Conservation (phyloP, 2,113 vertebrate species). For the Prionailurus viverrinus region DNA sequence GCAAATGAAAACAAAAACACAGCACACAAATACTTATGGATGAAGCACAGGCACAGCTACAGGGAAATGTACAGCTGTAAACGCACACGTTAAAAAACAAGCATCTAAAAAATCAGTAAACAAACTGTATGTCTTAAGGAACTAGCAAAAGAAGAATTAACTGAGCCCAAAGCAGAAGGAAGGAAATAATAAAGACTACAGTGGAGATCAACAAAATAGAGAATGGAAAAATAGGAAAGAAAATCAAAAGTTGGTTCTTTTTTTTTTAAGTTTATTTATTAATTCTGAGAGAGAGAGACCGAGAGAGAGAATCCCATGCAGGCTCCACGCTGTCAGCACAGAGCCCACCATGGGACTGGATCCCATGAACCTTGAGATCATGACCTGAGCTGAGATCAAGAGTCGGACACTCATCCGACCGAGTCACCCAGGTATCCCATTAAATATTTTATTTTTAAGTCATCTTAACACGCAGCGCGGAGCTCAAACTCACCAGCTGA, state of each 20-base stretch:
- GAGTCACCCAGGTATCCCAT: too few relatives aligned
- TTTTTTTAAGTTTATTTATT: not conserved
- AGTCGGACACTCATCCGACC: too few relatives aligned
- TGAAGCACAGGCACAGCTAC: accelerated
- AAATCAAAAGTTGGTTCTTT: not conserved
- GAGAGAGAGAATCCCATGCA: too few relatives aligned
- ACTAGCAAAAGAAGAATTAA: not conserved
- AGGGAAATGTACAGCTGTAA: not conserved
- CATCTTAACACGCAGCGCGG: not conserved
- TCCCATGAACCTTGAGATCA: too few relatives aligned
- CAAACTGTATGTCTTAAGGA: not conserved
- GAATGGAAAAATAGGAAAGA: not conserved
- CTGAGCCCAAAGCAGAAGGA: not conserved
- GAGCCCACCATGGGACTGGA: too few relatives aligned
- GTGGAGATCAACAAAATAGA: not conserved
- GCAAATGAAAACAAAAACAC: not conserved
- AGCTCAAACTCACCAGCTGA: not conserved
- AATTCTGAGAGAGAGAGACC: too few relatives aligned
- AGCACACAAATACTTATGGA: not conserved
- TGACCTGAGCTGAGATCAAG: too few relatives aligned
- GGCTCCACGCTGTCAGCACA: too few relatives aligned
- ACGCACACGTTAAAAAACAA: not conserved
- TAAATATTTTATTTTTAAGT: not conserved
- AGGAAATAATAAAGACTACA: not conserved
- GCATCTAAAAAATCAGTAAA: not conserved